Evolutionary conservation across 2,888 invertebrate species (phyloP), one percentile per base, ranked within the genome.

Genomic region (Drosophila ustulata): DNA sequence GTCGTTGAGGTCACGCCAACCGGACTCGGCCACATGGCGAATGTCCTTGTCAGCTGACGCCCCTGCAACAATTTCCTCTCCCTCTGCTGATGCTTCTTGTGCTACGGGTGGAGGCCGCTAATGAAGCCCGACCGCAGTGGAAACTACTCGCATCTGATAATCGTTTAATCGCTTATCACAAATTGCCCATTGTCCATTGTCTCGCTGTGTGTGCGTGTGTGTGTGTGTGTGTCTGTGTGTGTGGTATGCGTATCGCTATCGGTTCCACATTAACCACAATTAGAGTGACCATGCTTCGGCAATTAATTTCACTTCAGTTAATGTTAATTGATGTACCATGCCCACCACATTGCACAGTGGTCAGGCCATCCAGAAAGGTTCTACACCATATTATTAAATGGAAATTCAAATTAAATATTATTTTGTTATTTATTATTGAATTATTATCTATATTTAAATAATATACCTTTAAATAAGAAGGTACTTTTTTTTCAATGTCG

Each of bases 241-340:
- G 56, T 45, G 55, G 47, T 46, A 51, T 61, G 59, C 37, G 32
- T 45, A 39, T 5, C 37, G 65, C 56, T 75, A 82, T 85, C 75
- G 80, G 80, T 78, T 82, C 70, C 73, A 82, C 80, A 85, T 85
- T 82, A 82, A 80, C 56, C 73, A 69, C 85, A 82, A 82, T 82
- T 82, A 85, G 85, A 74, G 69, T 71, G 69, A 72, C 77, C 72
- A 77, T 78, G 69, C 67, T 51, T 18, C 50, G 78, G 70, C 80
- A 85, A 82, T 82, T 82, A 82, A 82, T 84, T 82, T 80, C 71
- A 80, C 80, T 84, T 75, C 85, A 73, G 71, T 82, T 82, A 79
- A 83, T 83, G 79, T 75, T 75, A 80, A 78, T 78, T 80, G 80
- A 75, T 55, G 63, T 64, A 47, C 47, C 63, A 34, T 45, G 59